Base-by-base conservation (phyloP, 2,113 vertebrate genomes). In the Austrofundulus limnaeus region DNA sequence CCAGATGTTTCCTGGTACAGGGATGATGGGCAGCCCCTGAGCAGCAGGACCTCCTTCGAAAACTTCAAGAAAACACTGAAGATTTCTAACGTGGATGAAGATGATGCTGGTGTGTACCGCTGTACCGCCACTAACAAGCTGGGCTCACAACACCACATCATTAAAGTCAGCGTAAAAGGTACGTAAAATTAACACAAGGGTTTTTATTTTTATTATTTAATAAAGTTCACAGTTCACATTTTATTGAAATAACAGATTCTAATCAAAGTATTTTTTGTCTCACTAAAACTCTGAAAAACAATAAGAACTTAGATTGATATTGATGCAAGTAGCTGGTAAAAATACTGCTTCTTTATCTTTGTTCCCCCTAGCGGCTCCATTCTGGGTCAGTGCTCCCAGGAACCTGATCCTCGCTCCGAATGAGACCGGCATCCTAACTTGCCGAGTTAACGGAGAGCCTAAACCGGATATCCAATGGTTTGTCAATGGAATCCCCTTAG, bases 131-230 rank as follows among this genome's bases (percentile, higher is more conserved):
- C 89, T 66, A 99, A 99, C 89, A 51, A 19, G 5, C 67, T 94
- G 61, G 96, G 95, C 72, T 90, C 79, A 16, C 77, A 72, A 24
- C 81, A 94, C 58, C 97, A 98, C 71, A 83, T 90, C 61, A 96
- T 98, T 87, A 93, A 93, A 28, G 97, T 99, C 61, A 92, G 87
- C 43, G 94, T 99, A 28, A 97, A 96, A 96, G 95, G 97, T 99
- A 91, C 45, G 8, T 74, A 24, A 45, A 34, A 34, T 31, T 31
- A 21, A 11, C 31, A 21, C 9, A 11, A 5, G 0, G 8, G 3
- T 17, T 28, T 49, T 10, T 5, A 31, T 24, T 46, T 38, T 12
- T 34, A 20, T n/a, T 37, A 2, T 50, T 43, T 25, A 13, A 3
- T 19, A 20, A 28, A 28, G n/a, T n/a, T n/a, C n/a, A 28, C 7